phyloP scores from a whole-genome alignment of 1,140 invertebrate species.

The Chionoecetes opilio region DNA sequence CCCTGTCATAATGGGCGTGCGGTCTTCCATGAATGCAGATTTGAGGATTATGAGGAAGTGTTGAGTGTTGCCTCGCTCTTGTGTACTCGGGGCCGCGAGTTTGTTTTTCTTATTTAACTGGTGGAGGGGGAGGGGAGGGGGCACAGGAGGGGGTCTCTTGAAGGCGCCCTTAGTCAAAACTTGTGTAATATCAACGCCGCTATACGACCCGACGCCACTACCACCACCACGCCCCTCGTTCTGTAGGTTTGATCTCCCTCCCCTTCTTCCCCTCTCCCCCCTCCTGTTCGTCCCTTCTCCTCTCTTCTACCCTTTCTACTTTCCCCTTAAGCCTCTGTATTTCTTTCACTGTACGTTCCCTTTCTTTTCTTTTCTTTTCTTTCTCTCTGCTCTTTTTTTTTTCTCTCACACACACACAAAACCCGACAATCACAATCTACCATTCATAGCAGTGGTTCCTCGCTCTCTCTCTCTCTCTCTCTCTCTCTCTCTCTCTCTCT shows the following conservation, averaged over 20 bases:
- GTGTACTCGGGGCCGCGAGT: not conserved
- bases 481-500: constrained; percentile 8
- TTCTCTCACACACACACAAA: not conserved
- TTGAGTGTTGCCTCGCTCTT: constrained; percentile 48
- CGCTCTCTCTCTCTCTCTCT: not conserved
- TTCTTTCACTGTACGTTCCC: not conserved
- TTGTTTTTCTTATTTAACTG: constrained; percentile 32
- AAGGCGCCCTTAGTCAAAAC: constrained; percentile 10
- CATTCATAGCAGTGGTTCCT: not conserved
- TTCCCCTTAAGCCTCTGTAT: not conserved
- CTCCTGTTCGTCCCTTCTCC: too few relatives aligned
- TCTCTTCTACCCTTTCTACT: not conserved
- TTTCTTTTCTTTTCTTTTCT: not conserved
- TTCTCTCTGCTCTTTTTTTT: not conserved
- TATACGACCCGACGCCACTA: not conserved
- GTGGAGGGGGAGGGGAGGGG: too few relatives aligned
- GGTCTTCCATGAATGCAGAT: constrained; percentile 70
- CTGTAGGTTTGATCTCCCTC: not conserved
- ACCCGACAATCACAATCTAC: not conserved
- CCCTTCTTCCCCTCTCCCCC: not conserved
- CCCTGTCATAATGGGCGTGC: constrained; percentile 50
- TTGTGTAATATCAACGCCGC: constrained; percentile 5
- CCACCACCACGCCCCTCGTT: not conserved
- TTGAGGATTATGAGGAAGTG: constrained; percentile 60
- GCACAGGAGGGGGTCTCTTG: not conserved